These are phyloP conservation scores for Brachionus asplanchnoidis DNA, from an alignment of 1,140 invertebrate genomes.

Conservation along the genomic window DNA sequence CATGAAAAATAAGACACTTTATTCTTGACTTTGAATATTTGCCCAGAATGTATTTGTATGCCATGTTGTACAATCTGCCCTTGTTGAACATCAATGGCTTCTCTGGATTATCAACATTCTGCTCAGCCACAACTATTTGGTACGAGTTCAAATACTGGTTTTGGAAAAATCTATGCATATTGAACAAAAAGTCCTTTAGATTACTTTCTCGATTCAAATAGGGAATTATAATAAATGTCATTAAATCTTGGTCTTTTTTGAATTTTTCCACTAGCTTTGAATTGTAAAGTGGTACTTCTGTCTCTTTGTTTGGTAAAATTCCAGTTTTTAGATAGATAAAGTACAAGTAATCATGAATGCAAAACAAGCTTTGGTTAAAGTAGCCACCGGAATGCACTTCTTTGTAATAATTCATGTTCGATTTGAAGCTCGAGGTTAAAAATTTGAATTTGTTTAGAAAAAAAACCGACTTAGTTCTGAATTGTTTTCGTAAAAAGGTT, in stretches of 20 bases:
- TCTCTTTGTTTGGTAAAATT: neutral
- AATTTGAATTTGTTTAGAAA: neutral
- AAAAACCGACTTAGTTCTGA: neutral
- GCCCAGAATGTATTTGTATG: conserved; percentile 72
- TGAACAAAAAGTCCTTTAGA: conserved; percentile 24
- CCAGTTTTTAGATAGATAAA: neutral
- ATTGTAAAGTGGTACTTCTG: neutral
- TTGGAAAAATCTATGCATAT: conserved; percentile 9
- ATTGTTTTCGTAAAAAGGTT: neutral
- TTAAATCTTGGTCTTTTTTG: neutral
- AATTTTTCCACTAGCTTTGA: neutral
- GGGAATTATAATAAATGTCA: conserved; percentile 10
- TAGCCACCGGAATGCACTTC: neutral
- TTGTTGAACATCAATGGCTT: conserved; percentile 68
- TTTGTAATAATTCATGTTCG: neutral
- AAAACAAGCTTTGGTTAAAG: neutral
- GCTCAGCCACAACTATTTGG: conserved; percentile 7
- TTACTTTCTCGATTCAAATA: neutral
- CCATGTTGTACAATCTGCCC: conserved; percentile 87
- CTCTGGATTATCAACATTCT: neutral
- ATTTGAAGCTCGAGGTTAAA: neutral
- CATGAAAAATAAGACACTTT: conserved; percentile 90
- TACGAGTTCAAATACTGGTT: conserved; percentile 11
- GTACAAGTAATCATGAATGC: neutral
- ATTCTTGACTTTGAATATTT: conserved; percentile 54